These are phyloP conservation scores for Amblyopsis hoosieri DNA, from an alignment of 2,797 vertebrate species.

Conservation along the genomic window DNA sequence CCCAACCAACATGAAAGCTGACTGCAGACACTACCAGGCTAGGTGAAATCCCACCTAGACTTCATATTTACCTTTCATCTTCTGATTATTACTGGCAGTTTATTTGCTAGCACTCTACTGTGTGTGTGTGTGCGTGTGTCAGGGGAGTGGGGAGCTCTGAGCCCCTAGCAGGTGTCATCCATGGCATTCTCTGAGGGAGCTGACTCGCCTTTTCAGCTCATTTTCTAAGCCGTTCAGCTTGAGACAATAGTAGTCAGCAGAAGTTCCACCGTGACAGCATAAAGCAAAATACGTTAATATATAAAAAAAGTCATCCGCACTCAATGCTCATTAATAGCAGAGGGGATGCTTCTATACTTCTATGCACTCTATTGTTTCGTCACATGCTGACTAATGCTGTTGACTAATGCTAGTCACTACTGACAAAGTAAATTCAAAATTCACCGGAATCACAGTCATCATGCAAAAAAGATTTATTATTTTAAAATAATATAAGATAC, in stretches of 20 bases:
- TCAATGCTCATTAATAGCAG: conserved; percentile 5
- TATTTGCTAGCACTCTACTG: background rate
- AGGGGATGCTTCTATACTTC: background rate
- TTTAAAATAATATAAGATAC: too few species aligned
- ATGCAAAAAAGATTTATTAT: too few species aligned
- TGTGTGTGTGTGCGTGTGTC: conserved; percentile 3
- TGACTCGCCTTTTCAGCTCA: conserved; percentile 42
- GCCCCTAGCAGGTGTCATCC: conserved; percentile 42
- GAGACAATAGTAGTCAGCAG: conserved; percentile 29
- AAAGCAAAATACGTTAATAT: background rate
- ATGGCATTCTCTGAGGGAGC: conserved; percentile 38
- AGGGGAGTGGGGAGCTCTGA: background rate
- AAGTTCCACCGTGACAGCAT: conserved; percentile 12
- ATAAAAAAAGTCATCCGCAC: background rate
- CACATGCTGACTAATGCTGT: background rate
- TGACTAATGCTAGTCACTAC: conserved; percentile 15
- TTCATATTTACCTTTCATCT: conserved; percentile 63
- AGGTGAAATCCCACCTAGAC: conserved; percentile 35
- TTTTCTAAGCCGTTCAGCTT: conserved; percentile 40
- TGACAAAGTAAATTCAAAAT: background rate
- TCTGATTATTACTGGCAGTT: conserved; percentile 33
- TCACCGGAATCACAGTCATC: background rate
- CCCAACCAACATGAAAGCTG: conserved; percentile 22
- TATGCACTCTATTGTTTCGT: background rate
- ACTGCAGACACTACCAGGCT: conserved; percentile 27